Evolutionary conservation across 2,888 invertebrate species (phyloP).

Genomic region (Acronicta alni): DNA sequence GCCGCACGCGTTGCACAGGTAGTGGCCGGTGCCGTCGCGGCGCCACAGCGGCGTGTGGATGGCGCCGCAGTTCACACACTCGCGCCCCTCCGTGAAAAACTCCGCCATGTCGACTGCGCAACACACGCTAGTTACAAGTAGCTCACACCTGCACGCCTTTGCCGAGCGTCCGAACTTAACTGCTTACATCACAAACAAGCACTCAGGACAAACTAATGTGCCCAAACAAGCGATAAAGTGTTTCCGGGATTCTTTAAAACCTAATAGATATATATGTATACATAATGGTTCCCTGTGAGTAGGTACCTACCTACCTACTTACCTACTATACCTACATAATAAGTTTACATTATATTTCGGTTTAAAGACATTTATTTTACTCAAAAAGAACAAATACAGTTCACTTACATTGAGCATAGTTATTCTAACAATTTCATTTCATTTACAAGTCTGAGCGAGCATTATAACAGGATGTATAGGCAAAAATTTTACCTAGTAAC

Average conservation of each 20-base stretch:
- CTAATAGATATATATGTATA: background rate
- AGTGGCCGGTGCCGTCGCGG: conserved; percentile 99
- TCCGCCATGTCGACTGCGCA: conserved; percentile 91
- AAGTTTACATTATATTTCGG: no score
- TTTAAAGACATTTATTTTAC: no score
- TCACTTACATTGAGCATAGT: no score
- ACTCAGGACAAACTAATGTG: conserved; percentile 17
- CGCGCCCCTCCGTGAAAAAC: conserved; percentile 97
- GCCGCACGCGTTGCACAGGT: conserved; percentile 99
- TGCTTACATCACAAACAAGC: conserved; percentile 22
- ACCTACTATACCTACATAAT: no score
- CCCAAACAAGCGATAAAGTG: conserved; percentile 19
- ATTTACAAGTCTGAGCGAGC: no score
- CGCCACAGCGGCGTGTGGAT: conserved; percentile 99
- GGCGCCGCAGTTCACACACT: conserved; percentile 99
- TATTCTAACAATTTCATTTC: no score
- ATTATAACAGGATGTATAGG: no score
- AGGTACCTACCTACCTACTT: conserved; percentile 10
- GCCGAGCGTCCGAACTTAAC: conserved; percentile 47
- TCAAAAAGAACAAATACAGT: no score
- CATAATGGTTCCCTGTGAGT: background rate
- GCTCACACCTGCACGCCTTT: conserved; percentile 42
- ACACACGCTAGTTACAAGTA: conserved; percentile 59
- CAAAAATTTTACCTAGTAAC: no score
- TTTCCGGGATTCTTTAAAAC: conserved; percentile 27